phyloP scores from a whole-genome alignment of 2,888 invertebrate genomes.

The Euclidia mi region DNA sequence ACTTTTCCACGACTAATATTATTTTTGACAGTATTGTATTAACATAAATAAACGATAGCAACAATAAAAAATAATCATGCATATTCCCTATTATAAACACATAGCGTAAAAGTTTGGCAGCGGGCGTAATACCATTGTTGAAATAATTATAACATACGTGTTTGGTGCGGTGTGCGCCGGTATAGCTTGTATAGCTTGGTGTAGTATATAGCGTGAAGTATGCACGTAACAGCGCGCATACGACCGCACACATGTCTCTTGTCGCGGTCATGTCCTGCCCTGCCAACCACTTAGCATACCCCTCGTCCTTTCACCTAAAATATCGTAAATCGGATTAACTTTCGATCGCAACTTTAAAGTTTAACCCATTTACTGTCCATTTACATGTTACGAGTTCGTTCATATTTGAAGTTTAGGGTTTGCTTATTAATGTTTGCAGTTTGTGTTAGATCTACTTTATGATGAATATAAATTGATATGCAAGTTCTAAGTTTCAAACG shows the following conservation, averaged over 20 bases:
- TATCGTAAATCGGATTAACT: constrained; percentile 55
- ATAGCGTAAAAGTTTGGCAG: constrained; percentile 41
- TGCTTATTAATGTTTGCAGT: constrained; percentile 19
- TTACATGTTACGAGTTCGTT: constrained; percentile 31
- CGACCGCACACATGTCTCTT: constrained; percentile 65
- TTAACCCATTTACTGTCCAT: constrained; percentile 18
- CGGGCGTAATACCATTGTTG: constrained; percentile 17
- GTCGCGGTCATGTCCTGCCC: constrained; percentile 52
- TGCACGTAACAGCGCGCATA: constrained; percentile 44
- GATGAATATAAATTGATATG: background rate
- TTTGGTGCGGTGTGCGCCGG: constrained; percentile 26
- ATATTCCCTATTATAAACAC: constrained; percentile 42
- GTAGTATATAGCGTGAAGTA: constrained; percentile 27
- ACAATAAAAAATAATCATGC: too few species aligned
- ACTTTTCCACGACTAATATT: too few species aligned
- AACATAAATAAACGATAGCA: constrained; percentile 12
- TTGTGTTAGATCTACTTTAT: background rate
- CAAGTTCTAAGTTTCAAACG: too few species aligned
- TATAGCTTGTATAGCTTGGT: constrained; percentile 24
- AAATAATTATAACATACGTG: constrained; percentile 29
- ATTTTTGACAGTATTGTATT: constrained; percentile 12
- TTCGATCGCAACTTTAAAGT: constrained; percentile 29
- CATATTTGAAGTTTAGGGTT: constrained; percentile 27
- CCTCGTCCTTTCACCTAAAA: constrained; percentile 59
- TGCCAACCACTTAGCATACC: constrained; percentile 58